These are phyloP conservation scores for Leptatherina wallacei DNA, from an alignment of 2,797 vertebrate genomes.

Conservation along the genomic window DNA sequence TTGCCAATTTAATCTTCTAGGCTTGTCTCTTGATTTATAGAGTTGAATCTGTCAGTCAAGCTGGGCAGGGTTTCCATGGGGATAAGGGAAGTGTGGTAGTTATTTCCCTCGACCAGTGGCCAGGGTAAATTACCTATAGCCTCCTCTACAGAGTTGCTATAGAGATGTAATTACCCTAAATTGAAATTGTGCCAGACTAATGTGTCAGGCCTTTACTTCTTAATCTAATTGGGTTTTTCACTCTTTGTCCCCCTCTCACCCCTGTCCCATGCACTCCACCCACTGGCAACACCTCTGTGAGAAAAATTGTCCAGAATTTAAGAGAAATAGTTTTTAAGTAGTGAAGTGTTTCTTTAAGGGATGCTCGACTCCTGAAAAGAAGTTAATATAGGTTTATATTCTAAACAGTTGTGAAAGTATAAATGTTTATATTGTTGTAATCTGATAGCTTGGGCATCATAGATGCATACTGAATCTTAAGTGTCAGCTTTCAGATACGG, in stretches of 20 bases:
- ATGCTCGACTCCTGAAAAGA: conserved; percentile 21
- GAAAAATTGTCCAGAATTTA: conserved; percentile 1
- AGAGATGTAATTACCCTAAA: conserved; percentile 64
- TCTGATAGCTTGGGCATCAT: conserved; percentile 37
- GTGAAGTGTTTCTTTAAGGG: conserved; percentile 9
- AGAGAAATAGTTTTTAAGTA: background rate
- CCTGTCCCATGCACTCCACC: background rate
- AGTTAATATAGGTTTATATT: conserved; percentile 8
- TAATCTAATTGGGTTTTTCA: conserved; percentile 50
- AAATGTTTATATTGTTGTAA: conserved; percentile 15
- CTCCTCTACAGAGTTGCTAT: conserved; percentile 62
- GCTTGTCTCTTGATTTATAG: conserved; percentile 38
- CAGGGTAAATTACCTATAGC: conserved; percentile 61
- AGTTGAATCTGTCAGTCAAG: conserved; percentile 57
- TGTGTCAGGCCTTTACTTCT: conserved; percentile 32
- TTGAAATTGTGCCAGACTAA: conserved; percentile 56
- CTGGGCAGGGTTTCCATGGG: conserved; percentile 68
- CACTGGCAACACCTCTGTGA: background rate
- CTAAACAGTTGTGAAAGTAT: background rate
- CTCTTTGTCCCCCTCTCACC: background rate
- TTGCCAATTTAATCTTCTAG: conserved; percentile 69
- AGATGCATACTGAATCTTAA: conserved; percentile 49
- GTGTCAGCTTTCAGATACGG: conserved; percentile 72
- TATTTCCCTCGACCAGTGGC: conserved; percentile 46
- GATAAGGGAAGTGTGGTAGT: conserved; percentile 49